Base-by-base conservation (phyloP, 64 coral and sea anemone genomes). In the Dendrophyllia cribrosa region DNA sequence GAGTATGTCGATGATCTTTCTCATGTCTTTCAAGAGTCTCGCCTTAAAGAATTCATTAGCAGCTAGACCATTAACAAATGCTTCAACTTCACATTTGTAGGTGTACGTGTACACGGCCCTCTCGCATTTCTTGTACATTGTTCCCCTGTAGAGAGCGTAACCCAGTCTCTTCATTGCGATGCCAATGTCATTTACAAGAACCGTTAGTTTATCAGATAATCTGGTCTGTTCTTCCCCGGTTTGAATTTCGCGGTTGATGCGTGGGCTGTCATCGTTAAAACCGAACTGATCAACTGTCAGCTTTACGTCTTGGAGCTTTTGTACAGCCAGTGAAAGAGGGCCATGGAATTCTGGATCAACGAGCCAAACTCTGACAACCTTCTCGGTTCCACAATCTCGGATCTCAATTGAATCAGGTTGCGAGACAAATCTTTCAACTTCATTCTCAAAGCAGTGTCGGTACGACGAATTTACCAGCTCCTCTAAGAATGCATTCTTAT, bases 181-280 rank as follows among this genome's bases (percentile, higher is more conserved):
- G n/a, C n/a, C n/a, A n/a, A n/a, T n/a, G n/a, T n/a, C n/a, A n/a
- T n/a, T n/a, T n/a, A 88, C 26, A 15, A 88, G 55, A 9, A 88
- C 70, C 3, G 86, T 88, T 2, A 88, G 70, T 49, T 89, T 76
- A 16, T 89, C 87, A 0, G 72, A 89, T 0, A 89, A n/a, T 7
- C 49, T 53, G 3, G 75, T 50, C 12, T 77, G 49, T 23, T 56
- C 49, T 11, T 55, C 48, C 15, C 50, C 20, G 19, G 5, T 56
- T 23, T 77, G 17, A 5, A 5, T 23, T 56, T 2, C 74, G 11
- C 24, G 7, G 6, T 5, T 70, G 22, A 23, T 26, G 22, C n/a
- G 0, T 5, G 66, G 26, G 22, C 26, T 5, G 66, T 70, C 7
- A 1, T 12, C 47, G 19, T 12, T 17, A 21, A 77, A 77, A 22